phyloP scores from a whole-genome alignment of 23 tunicate genomes.

The Styela plicata region DNA sequence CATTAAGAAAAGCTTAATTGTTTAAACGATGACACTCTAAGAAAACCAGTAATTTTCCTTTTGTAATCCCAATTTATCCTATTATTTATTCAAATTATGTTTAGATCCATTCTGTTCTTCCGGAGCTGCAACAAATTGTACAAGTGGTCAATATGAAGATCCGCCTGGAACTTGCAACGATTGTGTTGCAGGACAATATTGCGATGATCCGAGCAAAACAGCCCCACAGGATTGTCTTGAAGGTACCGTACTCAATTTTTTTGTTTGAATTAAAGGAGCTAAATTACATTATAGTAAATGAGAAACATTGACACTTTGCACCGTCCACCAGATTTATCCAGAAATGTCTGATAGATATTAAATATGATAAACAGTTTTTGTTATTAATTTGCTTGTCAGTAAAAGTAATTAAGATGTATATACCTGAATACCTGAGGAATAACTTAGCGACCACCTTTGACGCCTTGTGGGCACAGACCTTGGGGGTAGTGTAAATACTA shows the following conservation, averaged over 20 bases:
- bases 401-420: too few species aligned
- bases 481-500: too few species aligned
- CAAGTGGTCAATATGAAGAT: background rate
- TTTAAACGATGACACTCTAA: background rate
- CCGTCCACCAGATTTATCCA: too few species aligned
- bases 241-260: constrained; percentile 9
- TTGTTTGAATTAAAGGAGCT: background rate
- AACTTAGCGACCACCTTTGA: too few species aligned
- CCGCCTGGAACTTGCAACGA: constrained; percentile 6
- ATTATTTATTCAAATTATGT: background rate
- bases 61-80: background rate
- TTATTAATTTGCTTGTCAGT: too few species aligned
- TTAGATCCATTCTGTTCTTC: constrained; percentile 14
- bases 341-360: too few species aligned
- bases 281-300: too few species aligned
- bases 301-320: too few species aligned
- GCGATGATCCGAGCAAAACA: constrained; percentile 16
- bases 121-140: background rate
- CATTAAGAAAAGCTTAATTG: background rate
- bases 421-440: too few species aligned
- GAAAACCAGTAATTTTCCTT: background rate
- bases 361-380: too few species aligned
- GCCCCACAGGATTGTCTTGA: background rate
- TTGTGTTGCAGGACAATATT: constrained; percentile 19
- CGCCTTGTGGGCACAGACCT: too few species aligned